Percentiles rank a stretch among this genome's conserved stretches.
Evolutionary conservation across 2,888 invertebrate genomes (phyloP).

Genomic region (Microdon myrmicae): DNA sequence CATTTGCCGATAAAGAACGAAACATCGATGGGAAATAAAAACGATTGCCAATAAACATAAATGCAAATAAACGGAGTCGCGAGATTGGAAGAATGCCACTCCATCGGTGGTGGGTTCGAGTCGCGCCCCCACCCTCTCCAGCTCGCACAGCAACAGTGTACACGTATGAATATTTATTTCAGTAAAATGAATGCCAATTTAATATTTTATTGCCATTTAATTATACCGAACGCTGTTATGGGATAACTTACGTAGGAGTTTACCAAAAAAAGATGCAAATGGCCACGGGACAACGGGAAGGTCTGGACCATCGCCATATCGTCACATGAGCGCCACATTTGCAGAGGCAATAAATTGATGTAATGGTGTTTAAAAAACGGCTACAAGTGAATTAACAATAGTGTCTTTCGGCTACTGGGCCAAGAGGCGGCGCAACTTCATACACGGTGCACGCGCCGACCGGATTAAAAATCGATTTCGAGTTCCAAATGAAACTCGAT

Average conservation of each 20-base stretch:
- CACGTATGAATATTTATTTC: conserved; percentile 41
- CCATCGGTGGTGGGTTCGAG: background rate
- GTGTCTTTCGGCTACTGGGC: too few species aligned
- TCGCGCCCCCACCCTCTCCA: background rate
- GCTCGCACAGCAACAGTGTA: conserved; percentile 18
- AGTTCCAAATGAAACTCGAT: too few species aligned
- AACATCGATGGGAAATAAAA: too few species aligned
- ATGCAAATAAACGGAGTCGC: conserved; percentile 14
- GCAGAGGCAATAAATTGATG: conserved; percentile 44
- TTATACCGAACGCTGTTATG: conserved; percentile 41
- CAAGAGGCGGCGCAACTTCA: too few species aligned
- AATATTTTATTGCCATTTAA: conserved; percentile 50
- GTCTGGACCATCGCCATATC: too few species aligned
- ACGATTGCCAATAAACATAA: conserved; percentile 32
- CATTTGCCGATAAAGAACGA: too few species aligned
- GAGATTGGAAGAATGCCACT: background rate
- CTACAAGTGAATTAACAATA: conserved; percentile 50
- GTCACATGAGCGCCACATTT: conserved; percentile 20
- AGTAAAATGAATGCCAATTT: conserved; percentile 43
- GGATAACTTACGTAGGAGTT: conserved; percentile 46
- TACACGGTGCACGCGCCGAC: too few species aligned
- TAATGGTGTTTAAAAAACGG: conserved; percentile 47
- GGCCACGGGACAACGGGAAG: background rate
- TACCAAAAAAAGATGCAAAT: conserved; percentile 10
- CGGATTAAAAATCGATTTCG: too few species aligned